These are phyloP conservation scores for Cavia porcellus DNA, from an alignment of 2,113 vertebrate species.

Conservation along the genomic window DNA sequence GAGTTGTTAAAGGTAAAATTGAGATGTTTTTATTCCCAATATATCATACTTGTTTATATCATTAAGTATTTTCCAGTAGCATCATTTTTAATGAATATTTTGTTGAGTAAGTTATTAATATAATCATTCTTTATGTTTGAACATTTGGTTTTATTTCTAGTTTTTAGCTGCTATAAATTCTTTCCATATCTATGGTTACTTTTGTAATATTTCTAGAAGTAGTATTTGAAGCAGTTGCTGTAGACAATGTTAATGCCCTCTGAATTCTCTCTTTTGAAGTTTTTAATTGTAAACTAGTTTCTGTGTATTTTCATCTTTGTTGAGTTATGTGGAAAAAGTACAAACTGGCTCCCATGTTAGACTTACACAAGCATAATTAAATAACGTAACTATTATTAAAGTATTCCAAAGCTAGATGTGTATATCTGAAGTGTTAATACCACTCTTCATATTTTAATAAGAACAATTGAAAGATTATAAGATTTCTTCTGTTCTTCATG, in stretches of 20 bases:
- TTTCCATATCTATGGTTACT: background rate
- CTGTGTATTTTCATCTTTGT: background rate
- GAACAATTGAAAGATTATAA: background rate
- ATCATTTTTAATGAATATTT: constrained; percentile 30
- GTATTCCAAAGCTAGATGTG: constrained; percentile 34
- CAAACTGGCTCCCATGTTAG: constrained; percentile 19
- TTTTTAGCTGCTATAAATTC: background rate
- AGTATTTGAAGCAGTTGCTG: constrained; percentile 27
- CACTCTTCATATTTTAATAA: background rate
- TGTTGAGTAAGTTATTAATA: constrained; percentile 8
- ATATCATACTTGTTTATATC: constrained; percentile 25
- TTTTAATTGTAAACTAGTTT: constrained; percentile 5
- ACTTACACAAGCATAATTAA: background rate
- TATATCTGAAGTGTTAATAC: constrained; percentile 6
- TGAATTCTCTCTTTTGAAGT: background rate
- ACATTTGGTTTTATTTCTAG: background rate
- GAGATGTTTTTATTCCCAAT: background rate
- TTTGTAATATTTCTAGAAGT: constrained; percentile 47
- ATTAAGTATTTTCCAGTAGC: constrained; percentile 28
- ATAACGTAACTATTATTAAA: constrained; percentile 32
- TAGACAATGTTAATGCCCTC: constrained; percentile 44
- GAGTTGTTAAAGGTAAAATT: constrained; percentile 47
- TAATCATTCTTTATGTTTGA: background rate
- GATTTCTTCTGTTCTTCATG: background rate
- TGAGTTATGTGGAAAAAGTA: background rate